phyloP scores from a whole-genome alignment of 2,888 invertebrate species.

The Scaptomyza parva region DNA sequence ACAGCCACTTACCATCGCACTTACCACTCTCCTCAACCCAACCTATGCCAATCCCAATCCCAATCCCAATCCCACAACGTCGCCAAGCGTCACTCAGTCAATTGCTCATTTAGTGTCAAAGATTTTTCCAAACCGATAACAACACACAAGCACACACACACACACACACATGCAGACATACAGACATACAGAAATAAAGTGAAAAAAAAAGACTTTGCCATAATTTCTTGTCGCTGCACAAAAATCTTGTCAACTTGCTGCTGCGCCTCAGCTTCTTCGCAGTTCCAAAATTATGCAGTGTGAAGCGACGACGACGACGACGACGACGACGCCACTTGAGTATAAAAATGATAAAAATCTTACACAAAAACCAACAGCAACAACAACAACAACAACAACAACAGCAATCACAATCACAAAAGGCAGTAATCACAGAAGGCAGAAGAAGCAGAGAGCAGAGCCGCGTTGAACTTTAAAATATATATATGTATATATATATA shows the following conservation, averaged over 20 bases:
- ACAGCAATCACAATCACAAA: conserved; percentile 45
- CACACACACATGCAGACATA: conserved; percentile 5
- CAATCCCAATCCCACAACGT: conserved; percentile 29
- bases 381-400: conserved; percentile 41
- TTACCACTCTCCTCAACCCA: background rate
- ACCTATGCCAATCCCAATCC: background rate
- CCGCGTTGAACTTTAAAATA: conserved; percentile 65
- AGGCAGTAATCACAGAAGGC: conserved; percentile 58
- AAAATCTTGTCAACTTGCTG: conserved; percentile 77
- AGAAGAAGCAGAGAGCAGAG: conserved; percentile 16
- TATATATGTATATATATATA: background rate
- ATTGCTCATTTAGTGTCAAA: conserved; percentile 81
- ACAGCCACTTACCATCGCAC: conserved; percentile 5
- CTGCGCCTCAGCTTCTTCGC: conserved; percentile 35
- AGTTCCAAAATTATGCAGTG: conserved; percentile 79
- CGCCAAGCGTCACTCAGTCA: conserved; percentile 72
- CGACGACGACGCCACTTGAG: conserved; percentile 73
- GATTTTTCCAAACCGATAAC: conserved; percentile 73
- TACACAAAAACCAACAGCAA: conserved; percentile 49
- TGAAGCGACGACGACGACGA: conserved; percentile 73
- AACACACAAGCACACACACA: conserved; percentile 36
- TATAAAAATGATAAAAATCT: conserved; percentile 73
- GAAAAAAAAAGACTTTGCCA: conserved; percentile 63
- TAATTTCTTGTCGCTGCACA: conserved; percentile 80
- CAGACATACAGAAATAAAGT: conserved; percentile 39